Conservation (phyloP, 2,113 vertebrate species). For the Catharus bicknelli region DNA sequence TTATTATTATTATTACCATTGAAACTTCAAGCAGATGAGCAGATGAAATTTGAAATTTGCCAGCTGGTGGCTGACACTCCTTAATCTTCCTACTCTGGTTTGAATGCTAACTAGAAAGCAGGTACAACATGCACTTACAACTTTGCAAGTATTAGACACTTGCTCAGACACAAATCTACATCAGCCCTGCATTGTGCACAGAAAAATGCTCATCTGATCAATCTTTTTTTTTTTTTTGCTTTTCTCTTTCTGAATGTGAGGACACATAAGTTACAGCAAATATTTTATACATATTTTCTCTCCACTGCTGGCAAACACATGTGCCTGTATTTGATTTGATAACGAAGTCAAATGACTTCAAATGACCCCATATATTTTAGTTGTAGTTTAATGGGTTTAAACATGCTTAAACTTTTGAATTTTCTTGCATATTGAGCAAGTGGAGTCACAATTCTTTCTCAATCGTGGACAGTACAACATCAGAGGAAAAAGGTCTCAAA, state of each 20-base stretch:
- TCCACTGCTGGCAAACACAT: neutral
- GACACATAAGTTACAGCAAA: neutral
- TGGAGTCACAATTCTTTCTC: neutral
- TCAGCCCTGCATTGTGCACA: neutral
- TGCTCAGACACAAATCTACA: neutral
- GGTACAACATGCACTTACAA: neutral
- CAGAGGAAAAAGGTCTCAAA: neutral
- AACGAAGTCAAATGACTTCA: neutral
- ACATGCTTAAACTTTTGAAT: neutral
- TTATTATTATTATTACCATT: neutral
- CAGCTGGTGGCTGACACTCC: neutral
- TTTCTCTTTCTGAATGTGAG: neutral
- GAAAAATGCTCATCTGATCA: neutral
- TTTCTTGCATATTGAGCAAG: neutral
- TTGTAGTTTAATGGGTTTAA: neutral
- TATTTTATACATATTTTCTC: neutral
- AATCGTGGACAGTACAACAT: fast-evolving
- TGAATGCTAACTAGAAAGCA: neutral
- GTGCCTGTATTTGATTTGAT: fast-evolving
- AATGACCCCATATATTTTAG: neutral
- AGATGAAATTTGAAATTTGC: neutral
- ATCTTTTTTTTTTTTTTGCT: neutral
- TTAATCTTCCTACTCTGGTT: neutral
- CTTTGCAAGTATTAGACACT: neutral
- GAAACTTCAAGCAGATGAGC: neutral